These are phyloP conservation scores for Gymnothorax javanicus DNA, from an alignment of 2,797 vertebrate species.

Conservation along the genomic window DNA sequence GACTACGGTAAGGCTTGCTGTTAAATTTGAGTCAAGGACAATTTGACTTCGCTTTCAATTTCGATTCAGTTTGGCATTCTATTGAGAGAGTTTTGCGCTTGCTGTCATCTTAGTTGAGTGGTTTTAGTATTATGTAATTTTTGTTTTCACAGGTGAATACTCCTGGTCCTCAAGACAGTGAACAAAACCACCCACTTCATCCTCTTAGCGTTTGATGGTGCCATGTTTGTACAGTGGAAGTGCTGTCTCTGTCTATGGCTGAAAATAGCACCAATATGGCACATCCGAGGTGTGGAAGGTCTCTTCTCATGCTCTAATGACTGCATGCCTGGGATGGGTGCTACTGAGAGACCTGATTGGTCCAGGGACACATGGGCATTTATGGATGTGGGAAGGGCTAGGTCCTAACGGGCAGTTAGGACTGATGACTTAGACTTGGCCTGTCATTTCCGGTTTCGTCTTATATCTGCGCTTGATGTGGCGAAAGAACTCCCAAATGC, in stretches of 20 bases:
- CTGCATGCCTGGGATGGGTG: background rate
- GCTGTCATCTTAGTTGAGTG: background rate
- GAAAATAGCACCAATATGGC: background rate
- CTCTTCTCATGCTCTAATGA: background rate
- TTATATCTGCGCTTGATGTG: background rate
- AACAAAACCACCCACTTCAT: background rate
- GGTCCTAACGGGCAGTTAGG: background rate
- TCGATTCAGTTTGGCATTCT: background rate
- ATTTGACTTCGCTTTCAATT: background rate
- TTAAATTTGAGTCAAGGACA: background rate
- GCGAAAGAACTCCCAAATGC: background rate
- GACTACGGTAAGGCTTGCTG: background rate
- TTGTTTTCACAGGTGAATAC: background rate
- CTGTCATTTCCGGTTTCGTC: background rate
- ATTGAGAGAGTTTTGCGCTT: background rate
- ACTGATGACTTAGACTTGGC: background rate
- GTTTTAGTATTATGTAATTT: background rate
- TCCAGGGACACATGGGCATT: background rate
- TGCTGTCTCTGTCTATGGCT: background rate
- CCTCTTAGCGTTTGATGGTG: background rate
- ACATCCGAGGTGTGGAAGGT: background rate
- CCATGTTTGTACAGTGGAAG: background rate
- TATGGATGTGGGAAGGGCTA: background rate
- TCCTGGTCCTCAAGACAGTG: background rate
- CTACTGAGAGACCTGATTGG: background rate